Evolutionary conservation across 2,888 invertebrate species (phyloP).

Genomic region (Folsomia manolachei): DNA sequence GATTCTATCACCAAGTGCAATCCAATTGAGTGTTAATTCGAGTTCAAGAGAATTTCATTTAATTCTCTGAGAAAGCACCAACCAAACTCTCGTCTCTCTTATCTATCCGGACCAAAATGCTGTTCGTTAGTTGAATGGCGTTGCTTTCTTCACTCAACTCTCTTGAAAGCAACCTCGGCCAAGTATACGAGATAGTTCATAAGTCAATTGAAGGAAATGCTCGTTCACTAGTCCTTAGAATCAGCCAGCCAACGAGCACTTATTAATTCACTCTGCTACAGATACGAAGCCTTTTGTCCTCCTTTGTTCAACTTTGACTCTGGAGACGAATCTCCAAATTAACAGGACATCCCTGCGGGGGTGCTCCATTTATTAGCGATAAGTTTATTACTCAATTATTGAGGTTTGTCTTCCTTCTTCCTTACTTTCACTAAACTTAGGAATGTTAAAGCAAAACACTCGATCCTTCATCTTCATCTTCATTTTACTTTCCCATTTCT

Average conservation of each 20-base stretch:
- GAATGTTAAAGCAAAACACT: no score
- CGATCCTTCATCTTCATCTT: no score
- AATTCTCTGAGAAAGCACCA: background rate
- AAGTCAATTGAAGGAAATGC: background rate
- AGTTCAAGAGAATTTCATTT: background rate
- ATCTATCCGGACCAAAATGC: no score
- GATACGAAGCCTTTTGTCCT: background rate
- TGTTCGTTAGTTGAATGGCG: no score
- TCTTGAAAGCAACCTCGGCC: no score
- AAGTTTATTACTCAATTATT: background rate
- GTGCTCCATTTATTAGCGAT: conserved; percentile 10
- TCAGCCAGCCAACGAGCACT: no score
- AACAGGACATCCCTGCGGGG: background rate
- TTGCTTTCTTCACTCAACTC: no score
- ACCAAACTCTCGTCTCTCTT: background rate
- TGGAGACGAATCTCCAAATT: no score
- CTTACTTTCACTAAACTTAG: no score
- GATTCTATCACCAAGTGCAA: background rate
- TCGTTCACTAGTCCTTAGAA: background rate
- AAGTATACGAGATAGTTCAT: no score
- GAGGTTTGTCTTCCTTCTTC: no score
- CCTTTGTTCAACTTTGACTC: background rate
- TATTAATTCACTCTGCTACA: background rate
- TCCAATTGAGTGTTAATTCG: background rate
- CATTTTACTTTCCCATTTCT: no score